Base-by-base conservation (phyloP, 2,113 vertebrate genomes). In the Colistium nudipinnis region DNA sequence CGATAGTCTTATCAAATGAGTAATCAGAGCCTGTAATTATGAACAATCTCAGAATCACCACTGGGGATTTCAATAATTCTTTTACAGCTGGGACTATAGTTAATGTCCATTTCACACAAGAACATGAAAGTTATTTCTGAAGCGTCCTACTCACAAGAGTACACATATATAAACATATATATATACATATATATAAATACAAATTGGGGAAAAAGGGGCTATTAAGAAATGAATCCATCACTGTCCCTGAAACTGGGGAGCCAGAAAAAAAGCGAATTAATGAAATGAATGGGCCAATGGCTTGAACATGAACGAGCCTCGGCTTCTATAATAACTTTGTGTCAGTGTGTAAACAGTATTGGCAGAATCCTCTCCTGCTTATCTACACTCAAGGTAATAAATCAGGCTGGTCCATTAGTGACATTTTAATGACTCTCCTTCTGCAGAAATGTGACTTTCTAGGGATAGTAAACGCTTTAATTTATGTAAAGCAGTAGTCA, bases 21-120 rank as follows among this genome's bases (percentile, higher is more conserved):
- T 61, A 7, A 68, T 80, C 47, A 9, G 41, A 9, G 28, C 7
- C 35, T n/a, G 16, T 24, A 56, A 70, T 63, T 62, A 49, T 44
- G 16, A 55, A 43, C 30, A 54, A 35, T 2, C 47, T 61, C 27
- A 12, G 11, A 39, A 27, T 38, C 20, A 11, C 11, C 7, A 17
- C 12, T 13, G 60, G 25, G 54, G 45, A 73, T 38, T 1, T 4
- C 20, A 43, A 65, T 44, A 52, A 22, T 28, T n/a, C n/a, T 38
- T 27, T 36, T 60, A 59, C 14, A 12, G 11, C 19, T 24, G 6
- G 24, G 30, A 51, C 22, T 49, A 17, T 4, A 36, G 43, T 20
- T 4, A 36, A 51, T 20, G 7, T 16, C 4, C 4, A 16, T 53
- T 49, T 41, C 28, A 48, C 20, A 22, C 5, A 1, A 19, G 27